Evolutionary conservation across 2,888 invertebrate species (phyloP).

Genomic region (Masnerella sp.): DNA sequence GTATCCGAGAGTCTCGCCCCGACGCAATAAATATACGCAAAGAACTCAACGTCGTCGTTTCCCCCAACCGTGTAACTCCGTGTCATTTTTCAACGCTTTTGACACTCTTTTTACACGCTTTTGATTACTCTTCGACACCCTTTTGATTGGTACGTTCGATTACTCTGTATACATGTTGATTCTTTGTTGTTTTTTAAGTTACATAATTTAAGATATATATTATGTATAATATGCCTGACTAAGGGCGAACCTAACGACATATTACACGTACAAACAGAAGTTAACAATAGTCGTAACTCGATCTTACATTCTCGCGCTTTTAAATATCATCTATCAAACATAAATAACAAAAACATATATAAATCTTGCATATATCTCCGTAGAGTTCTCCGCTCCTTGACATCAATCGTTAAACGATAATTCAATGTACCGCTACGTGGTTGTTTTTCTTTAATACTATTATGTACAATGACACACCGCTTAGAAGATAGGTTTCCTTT

Average conservation of each 20-base stretch:
- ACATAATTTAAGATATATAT: too few species aligned
- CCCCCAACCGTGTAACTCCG: slow-evolving; percentile 33
- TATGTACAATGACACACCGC: slow-evolving; percentile 76
- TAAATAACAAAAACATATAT: slow-evolving; percentile 51
- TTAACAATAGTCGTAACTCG: slow-evolving; percentile 38
- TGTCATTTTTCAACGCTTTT: slow-evolving; percentile 19
- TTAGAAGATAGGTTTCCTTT: slow-evolving; percentile 67
- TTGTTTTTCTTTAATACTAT: slow-evolving; percentile 69
- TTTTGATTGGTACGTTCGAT: slow-evolving; percentile 11
- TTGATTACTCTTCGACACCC: slow-evolving; percentile 23
- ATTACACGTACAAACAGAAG: too few species aligned
- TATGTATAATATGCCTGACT: too few species aligned
- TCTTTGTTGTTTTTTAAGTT: too few species aligned
- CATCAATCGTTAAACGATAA: slow-evolving; percentile 65
- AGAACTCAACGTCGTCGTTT: slow-evolving; percentile 22
- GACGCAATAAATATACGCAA: slow-evolving; percentile 37
- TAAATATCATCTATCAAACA: slow-evolving; percentile 54
- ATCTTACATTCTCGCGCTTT: slow-evolving; percentile 37
- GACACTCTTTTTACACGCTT: slow-evolving; percentile 13
- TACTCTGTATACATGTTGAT: too few species aligned
- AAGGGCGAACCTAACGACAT: too few species aligned
- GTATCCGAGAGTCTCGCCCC: slow-evolving; percentile 11
- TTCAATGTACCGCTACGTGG: slow-evolving; percentile 66
- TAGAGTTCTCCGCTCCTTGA: slow-evolving; percentile 33
- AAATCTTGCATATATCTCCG: slow-evolving; percentile 39